Conservation (phyloP, 2,888 invertebrate genomes). For the Synanthedon tipuliformis region DNA sequence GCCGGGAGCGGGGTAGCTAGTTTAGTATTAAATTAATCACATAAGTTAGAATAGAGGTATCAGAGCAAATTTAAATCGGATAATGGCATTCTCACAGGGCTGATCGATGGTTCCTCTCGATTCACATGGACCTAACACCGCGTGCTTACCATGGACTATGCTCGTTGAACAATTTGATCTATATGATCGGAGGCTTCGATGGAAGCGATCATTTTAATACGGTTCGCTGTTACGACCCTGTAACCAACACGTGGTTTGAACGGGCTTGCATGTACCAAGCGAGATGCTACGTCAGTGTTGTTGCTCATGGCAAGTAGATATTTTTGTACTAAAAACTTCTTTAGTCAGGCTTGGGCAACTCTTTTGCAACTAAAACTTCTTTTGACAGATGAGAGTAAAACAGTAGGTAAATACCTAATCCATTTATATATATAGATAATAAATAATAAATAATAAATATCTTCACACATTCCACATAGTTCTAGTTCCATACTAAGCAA, state of each 20-base stretch:
- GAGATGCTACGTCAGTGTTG: conserved; percentile 83
- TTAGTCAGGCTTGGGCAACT: background rate
- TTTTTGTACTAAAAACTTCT: background rate
- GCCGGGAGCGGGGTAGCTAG: too few species aligned
- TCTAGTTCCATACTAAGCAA: too few species aligned
- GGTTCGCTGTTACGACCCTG: conserved; percentile 83
- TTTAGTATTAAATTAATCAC: too few species aligned
- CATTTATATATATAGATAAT: too few species aligned
- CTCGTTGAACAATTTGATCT: conserved; percentile 75
- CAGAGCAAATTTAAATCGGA: too few species aligned
- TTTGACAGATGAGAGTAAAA: background rate
- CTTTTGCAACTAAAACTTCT: too few species aligned
- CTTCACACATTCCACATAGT: too few species aligned
- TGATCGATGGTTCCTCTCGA: conserved; percentile 80
- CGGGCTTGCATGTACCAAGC: conserved; percentile 85
- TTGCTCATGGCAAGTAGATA: conserved; percentile 65
- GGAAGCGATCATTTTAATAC: conserved; percentile 83
- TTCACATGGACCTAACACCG: conserved; percentile 75
- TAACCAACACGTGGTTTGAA: conserved; percentile 79
- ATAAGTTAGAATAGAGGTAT: too few species aligned
- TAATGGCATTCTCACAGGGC: conserved; percentile 56
- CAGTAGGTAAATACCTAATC: too few species aligned
- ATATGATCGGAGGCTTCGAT: conserved; percentile 87
- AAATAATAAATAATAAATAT: too few species aligned
- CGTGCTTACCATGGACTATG: conserved; percentile 86